These are phyloP conservation scores for Malurus splendens DNA, from an alignment of 2,797 vertebrate species.

Conservation along the genomic window DNA sequence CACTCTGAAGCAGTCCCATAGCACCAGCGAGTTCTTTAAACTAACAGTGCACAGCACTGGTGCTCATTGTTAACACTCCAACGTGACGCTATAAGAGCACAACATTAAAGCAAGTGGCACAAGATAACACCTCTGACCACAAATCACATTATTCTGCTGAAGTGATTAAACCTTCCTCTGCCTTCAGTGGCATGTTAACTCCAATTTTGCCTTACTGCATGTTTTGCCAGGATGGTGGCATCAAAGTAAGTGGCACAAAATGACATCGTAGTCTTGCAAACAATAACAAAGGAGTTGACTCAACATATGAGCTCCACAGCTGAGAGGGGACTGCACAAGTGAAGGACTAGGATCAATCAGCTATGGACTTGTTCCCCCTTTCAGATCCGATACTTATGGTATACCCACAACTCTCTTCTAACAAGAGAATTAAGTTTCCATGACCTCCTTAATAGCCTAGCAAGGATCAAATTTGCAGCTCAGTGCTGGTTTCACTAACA, in stretches of 20 bases:
- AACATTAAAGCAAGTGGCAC: neutral
- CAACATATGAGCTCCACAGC: accelerated
- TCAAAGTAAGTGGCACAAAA: neutral
- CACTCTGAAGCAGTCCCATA: neutral
- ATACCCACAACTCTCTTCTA: neutral
- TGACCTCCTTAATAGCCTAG: neutral
- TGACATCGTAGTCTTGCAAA: neutral
- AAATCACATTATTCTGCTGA: neutral
- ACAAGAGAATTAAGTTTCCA: neutral
- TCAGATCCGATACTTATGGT: neutral
- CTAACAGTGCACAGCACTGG: neutral
- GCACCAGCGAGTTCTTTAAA: neutral
- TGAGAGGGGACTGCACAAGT: neutral
- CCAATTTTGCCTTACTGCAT: neutral
- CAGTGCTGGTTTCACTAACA: neutral
- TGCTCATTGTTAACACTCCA: neutral
- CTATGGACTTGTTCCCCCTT: neutral
- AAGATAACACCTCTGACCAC: neutral
- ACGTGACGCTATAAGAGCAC: accelerated
- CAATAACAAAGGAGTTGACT: neutral
- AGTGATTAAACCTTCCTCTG: neutral
- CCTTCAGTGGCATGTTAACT: neutral
- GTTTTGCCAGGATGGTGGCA: neutral
- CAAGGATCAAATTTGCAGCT: neutral
- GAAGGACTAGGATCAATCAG: neutral